phyloP scores from a whole-genome alignment of 2,113 vertebrate species.

The Ginglymostoma cirratum region DNA sequence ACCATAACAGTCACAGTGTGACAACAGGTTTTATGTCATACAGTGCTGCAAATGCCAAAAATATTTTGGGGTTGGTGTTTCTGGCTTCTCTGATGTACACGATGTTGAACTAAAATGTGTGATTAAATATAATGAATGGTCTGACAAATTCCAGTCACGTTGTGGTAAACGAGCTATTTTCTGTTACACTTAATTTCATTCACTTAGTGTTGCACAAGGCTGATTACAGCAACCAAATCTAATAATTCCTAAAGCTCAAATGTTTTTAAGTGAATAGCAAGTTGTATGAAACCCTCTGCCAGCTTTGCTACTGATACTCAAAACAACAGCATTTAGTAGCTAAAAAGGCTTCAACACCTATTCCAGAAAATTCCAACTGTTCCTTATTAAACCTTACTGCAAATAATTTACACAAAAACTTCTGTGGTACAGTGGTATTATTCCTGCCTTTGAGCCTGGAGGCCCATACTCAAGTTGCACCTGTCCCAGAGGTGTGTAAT shows the following conservation, averaged over 20 bases:
- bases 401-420: background rate
- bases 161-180: background rate
- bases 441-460: too few species aligned
- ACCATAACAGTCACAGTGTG: background rate
- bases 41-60: background rate
- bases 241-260: background rate
- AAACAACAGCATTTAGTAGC: background rate
- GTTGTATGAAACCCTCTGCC: background rate
- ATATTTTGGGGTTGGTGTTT: background rate
- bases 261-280: background rate
- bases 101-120: background rate
- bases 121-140: background rate
- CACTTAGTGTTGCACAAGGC: background rate
- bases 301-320: background rate
- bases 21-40: background rate
- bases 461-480: too few species aligned
- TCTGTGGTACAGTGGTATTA: too few species aligned
- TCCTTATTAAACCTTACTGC: background rate
- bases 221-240: background rate
- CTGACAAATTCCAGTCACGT: background rate
- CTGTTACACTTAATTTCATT: background rate
- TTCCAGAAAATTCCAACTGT: background rate
- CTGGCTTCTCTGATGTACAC: background rate
- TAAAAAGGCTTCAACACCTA: background rate
- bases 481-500: too few species aligned